Base-by-base conservation (phyloP, 2,797 vertebrate genomes). In the Gymnopithys bicolor region DNA sequence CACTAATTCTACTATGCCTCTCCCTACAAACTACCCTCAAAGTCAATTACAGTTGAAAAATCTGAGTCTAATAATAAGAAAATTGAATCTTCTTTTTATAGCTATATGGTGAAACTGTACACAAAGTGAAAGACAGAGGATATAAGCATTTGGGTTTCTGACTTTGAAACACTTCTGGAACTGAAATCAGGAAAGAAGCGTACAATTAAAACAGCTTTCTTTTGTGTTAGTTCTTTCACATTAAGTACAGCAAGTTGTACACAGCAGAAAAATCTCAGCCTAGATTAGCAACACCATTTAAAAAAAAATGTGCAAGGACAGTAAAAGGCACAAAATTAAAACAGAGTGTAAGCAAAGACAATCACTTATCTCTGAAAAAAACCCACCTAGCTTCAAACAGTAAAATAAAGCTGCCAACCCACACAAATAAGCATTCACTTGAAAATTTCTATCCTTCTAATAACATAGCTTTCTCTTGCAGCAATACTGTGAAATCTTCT, bases 41-140 rank as follows among this genome's bases (percentile, higher is more conserved):
- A 83, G 30, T 59, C 41, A 60, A 46, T 45, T 83, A 35, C 5
- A 19, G 18, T 87, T 94, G 81, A 43, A 77, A 91, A 91, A 63
- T 2, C 19, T 3, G 2, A 77, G 24, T 24, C 17, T 43, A 74
- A 77, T 21, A 8, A 56, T 80, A 77, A 70, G 8, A 84, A 78
- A 69, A 58, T 3, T 7, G 13, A 67, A 68, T 60, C 5, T 55
- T 80, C 5, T 37, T 63, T 77, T 66, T 43, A 48, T 37, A 55
- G 21, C 24, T 52, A 43, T 19, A 37, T 56, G 12, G 41, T 19
- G 10, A 84, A 82, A 41, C 12, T 39, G 11, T 10, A 69, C 16
- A 59, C 21, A 56, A 76, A 66, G 12, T 11, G 23, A 74, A 13
- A 88, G 6, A 32, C 4, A 71, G 19, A 15, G 17, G 80, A 75